Conservation (phyloP, 2,113 vertebrate genomes). For the Pterophyllum scalare region DNA sequence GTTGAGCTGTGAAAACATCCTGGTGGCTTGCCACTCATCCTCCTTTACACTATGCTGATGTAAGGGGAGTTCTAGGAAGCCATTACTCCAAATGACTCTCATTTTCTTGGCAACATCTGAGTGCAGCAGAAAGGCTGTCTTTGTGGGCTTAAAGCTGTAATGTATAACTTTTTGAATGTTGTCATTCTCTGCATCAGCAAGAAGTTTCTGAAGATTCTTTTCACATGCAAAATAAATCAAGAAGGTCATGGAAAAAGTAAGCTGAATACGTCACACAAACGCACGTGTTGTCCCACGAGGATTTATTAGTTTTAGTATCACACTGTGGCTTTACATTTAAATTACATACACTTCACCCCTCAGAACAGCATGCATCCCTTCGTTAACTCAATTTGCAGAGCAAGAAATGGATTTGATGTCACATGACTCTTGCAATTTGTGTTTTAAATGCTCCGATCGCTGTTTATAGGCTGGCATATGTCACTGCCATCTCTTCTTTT, state of each 20-base stretch:
- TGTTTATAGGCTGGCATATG: background rate
- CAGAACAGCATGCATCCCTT: background rate
- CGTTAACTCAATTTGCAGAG: background rate
- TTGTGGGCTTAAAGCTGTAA: conserved; percentile 33
- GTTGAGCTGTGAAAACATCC: conserved; percentile 67
- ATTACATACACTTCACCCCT: background rate
- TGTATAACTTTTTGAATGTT: conserved; percentile 36
- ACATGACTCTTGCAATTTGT: background rate
- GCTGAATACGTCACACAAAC: conserved; percentile 18
- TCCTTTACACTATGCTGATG: conserved; percentile 57
- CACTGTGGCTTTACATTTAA: background rate
- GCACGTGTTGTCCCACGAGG: background rate
- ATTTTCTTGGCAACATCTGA: conserved; percentile 43
- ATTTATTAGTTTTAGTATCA: conserved; percentile 12
- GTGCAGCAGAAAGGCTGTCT: background rate
- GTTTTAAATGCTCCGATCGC: background rate
- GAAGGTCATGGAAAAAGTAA: background rate
- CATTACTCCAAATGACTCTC: conserved; percentile 65
- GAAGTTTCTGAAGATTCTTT: conserved; percentile 23
- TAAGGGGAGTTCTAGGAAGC: conserved; percentile 62
- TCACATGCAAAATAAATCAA: conserved; percentile 29
- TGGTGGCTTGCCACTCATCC: conserved; percentile 54
- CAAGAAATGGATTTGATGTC: background rate
- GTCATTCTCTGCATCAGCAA: conserved; percentile 18
- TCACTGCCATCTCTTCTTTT: background rate